A percentile compares a stretch with the other conserved stretches of the same genome.
These are phyloP conservation scores for Eudyptes chrysolophus DNA, from an alignment of 2,113 vertebrate species.

Conservation along the genomic window DNA sequence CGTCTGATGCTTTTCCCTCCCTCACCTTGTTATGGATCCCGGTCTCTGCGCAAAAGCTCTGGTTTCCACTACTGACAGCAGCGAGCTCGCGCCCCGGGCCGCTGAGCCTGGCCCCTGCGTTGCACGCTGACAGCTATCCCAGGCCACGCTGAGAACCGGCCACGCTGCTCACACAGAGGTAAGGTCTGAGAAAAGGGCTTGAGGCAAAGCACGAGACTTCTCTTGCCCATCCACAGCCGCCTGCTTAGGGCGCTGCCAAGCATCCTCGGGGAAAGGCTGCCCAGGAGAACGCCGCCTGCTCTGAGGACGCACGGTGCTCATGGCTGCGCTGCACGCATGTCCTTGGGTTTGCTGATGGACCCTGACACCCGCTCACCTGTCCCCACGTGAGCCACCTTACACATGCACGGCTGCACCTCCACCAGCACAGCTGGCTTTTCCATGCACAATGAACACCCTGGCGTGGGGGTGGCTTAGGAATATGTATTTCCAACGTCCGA, in stretches of 20 bases:
- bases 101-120: no score
- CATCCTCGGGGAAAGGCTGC: neutral
- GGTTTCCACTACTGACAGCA: no score
- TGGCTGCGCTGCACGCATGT: neutral
- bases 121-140: neutral
- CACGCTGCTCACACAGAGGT: neutral
- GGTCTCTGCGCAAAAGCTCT: neutral
- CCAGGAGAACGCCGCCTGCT: neutral
- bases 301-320: accelerated
- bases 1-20: neutral
- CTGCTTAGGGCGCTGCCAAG: neutral
- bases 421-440: neutral
- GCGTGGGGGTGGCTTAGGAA: neutral
- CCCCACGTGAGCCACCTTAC: neutral
- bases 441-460: accelerated
- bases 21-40: neutral
- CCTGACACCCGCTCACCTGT: neutral
- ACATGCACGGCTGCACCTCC: neutral
- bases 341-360: neutral
- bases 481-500: accelerated
- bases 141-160: neutral
- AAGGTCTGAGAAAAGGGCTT: no score
- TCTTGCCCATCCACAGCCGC: neutral
- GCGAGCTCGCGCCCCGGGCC: accelerated
- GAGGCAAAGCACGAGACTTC: neutral